These are phyloP conservation scores for Drosophila triauraria DNA, from an alignment of 1,140 invertebrate species.

Conservation along the genomic window DNA sequence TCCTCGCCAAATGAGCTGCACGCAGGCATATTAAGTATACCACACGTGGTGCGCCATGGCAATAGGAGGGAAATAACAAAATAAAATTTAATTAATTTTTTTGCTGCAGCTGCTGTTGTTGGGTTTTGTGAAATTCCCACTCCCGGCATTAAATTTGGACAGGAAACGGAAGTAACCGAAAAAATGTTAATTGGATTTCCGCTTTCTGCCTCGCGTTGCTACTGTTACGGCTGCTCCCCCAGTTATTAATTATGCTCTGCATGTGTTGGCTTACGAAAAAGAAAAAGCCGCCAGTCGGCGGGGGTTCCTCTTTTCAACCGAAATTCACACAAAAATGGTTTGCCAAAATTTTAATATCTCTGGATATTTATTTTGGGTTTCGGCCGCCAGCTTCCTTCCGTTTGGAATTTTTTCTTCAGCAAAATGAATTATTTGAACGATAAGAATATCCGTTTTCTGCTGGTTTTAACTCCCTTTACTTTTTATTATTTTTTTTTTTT, in stretches of 20 bases:
- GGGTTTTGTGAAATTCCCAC: slow-evolving; percentile 25
- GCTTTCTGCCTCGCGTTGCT: slow-evolving; percentile 34
- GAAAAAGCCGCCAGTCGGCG: background rate
- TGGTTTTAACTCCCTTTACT: background rate
- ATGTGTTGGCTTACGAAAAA: slow-evolving; percentile 40
- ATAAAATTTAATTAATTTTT: slow-evolving; percentile 44
- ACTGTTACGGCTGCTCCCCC: background rate
- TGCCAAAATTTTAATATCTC: slow-evolving; percentile 42
- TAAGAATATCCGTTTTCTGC: slow-evolving; percentile 33
- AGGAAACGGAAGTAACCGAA: slow-evolving; percentile 52
- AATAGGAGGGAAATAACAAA: slow-evolving; percentile 25
- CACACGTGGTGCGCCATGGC: slow-evolving; percentile 57
- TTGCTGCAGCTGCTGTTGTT: slow-evolving; percentile 4
- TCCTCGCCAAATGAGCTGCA: slow-evolving; percentile 48
- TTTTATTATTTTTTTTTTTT: background rate
- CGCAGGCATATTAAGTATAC: slow-evolving; percentile 66
- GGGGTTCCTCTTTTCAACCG: background rate
- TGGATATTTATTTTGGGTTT: slow-evolving; percentile 37
- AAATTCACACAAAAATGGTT: slow-evolving; percentile 31
- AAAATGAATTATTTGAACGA: slow-evolving; percentile 51
- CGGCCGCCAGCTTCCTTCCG: slow-evolving; percentile 40
- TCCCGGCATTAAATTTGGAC: slow-evolving; percentile 35
- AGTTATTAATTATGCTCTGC: slow-evolving; percentile 55
- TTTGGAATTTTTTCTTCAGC: slow-evolving; percentile 13
- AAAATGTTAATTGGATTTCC: slow-evolving; percentile 80